Conservation (phyloP, 2,797 vertebrate species). For the Staurois parvus region DNA sequence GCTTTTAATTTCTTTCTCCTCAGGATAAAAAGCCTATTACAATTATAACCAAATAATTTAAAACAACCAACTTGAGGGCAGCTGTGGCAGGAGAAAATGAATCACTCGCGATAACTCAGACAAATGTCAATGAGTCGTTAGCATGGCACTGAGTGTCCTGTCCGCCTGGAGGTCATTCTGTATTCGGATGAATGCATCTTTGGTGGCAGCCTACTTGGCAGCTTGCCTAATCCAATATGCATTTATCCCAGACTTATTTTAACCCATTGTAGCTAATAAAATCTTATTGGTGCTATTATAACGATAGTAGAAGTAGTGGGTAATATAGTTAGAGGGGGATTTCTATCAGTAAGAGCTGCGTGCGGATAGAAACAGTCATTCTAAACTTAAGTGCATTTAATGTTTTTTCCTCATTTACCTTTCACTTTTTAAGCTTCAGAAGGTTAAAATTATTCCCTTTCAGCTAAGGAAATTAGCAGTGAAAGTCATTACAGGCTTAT, state of each 20-base stretch:
- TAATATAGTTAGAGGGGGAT: too few species aligned
- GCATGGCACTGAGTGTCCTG: neutral
- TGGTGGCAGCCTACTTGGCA: slow-evolving; percentile 28
- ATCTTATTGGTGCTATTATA: neutral
- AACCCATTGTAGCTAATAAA: neutral
- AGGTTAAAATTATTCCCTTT: too few species aligned
- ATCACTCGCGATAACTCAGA: slow-evolving; percentile 15
- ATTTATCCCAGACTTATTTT: slow-evolving; percentile 7
- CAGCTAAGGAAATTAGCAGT: too few species aligned
- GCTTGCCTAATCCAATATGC: neutral
- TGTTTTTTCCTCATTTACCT: too few species aligned
- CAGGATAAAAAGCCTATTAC: slow-evolving; percentile 36
- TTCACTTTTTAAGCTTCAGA: too few species aligned
- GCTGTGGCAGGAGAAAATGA: slow-evolving; percentile 14
- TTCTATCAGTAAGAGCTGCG: too few species aligned
- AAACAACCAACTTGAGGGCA: slow-evolving; percentile 35
- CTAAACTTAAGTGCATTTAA: too few species aligned
- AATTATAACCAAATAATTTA: slow-evolving; percentile 35
- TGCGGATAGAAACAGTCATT: too few species aligned
- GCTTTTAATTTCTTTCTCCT: slow-evolving; percentile 19
- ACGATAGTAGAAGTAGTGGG: too few species aligned
- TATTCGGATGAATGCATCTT: slow-evolving; percentile 24
- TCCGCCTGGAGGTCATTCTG: neutral
- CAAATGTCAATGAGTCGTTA: slow-evolving; percentile 43
- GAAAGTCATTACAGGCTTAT: too few species aligned